A percentile compares a stretch with the other conserved stretches of the same genome.
Evolutionary conservation across 53 echinoderm and acorn worm genomes (phyloP).

Genomic region (Mesocentrotus franciscanus): DNA sequence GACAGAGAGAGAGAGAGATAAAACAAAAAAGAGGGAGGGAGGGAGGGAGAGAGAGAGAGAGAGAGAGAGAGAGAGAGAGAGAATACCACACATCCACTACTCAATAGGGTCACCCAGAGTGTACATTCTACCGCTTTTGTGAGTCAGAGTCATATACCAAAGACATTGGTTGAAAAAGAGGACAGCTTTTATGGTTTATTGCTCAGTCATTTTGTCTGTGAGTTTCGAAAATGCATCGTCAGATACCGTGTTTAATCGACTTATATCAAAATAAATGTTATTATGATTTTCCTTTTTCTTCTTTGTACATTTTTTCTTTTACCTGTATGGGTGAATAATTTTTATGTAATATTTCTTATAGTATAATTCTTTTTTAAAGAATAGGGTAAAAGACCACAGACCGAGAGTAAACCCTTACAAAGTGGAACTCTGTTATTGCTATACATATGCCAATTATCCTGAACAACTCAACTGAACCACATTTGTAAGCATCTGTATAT

Average conservation of each 20-base stretch:
- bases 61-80: neutral
- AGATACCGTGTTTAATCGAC: neutral
- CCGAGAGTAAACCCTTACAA: neutral
- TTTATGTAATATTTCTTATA: neutral
- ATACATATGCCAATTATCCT: constrained; percentile 5
- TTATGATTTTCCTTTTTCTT: neutral
- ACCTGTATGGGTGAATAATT: neutral
- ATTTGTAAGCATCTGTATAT: neutral
- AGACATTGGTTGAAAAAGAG: neutral
- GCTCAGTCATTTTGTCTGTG: neutral
- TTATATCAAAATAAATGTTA: neutral
- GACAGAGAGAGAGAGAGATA: neutral
- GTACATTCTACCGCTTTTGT: neutral
- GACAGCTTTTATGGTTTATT: neutral
- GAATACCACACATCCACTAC: neutral
- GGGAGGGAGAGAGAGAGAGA: neutral
- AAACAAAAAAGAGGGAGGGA: too few relatives aligned
- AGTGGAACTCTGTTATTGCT: neutral
- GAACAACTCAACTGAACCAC: neutral
- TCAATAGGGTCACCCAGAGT: constrained; percentile 31
- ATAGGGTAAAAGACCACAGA: neutral
- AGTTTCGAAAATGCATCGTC: neutral
- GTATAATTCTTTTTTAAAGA: too few relatives aligned
- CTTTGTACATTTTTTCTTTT: neutral
- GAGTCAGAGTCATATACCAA: neutral